These are phyloP conservation scores for Lacerta viridis DNA, from an alignment of 2,797 vertebrate species.

Conservation along the genomic window DNA sequence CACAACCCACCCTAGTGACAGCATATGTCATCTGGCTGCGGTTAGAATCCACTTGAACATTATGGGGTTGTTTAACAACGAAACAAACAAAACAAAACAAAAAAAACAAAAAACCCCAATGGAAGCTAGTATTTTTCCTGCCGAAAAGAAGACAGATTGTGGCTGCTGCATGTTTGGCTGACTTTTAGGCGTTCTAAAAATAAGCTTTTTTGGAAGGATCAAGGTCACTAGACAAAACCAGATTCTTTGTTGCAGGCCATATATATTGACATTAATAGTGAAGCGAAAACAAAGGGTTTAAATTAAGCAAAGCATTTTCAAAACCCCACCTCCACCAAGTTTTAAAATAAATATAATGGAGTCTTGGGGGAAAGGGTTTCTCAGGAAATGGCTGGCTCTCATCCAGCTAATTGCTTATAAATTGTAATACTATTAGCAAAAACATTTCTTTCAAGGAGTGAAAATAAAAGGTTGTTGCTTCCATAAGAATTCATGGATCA, in stretches of 20 bases:
- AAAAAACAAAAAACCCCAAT: not conserved
- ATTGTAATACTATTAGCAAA: not conserved
- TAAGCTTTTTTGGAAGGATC: slow-evolving; percentile 44
- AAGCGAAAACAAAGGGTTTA: slow-evolving; percentile 41
- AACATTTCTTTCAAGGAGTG: slow-evolving; percentile 7
- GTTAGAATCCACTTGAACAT: fast-evolving
- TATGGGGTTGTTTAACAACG: slow-evolving; percentile 25
- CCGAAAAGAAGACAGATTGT: slow-evolving; percentile 46
- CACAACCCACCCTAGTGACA: not conserved
- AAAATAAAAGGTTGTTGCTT: not conserved
- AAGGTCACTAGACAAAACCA: slow-evolving; percentile 44
- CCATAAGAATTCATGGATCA: not conserved
- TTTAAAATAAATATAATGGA: slow-evolving; percentile 34
- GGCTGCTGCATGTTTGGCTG: slow-evolving; percentile 17
- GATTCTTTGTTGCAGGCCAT: slow-evolving; percentile 6
- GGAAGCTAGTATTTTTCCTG: slow-evolving; percentile 12
- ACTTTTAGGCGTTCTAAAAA: slow-evolving; percentile 35
- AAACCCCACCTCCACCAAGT: slow-evolving; percentile 7
- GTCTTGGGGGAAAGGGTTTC: not conserved
- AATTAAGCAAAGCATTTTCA: slow-evolving; percentile 33
- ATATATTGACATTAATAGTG: slow-evolving; percentile 21
- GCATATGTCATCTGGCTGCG: fast-evolving
- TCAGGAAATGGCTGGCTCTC: slow-evolving; percentile 6
- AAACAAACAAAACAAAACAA: slow-evolving; percentile 14
- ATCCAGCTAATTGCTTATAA: slow-evolving; percentile 11